Percentiles rank a stretch among this genome's conserved stretches.
These are phyloP conservation scores for Cyrtodaria siliqua DNA, from an alignment of 2,888 invertebrate species.

Conservation along the genomic window DNA sequence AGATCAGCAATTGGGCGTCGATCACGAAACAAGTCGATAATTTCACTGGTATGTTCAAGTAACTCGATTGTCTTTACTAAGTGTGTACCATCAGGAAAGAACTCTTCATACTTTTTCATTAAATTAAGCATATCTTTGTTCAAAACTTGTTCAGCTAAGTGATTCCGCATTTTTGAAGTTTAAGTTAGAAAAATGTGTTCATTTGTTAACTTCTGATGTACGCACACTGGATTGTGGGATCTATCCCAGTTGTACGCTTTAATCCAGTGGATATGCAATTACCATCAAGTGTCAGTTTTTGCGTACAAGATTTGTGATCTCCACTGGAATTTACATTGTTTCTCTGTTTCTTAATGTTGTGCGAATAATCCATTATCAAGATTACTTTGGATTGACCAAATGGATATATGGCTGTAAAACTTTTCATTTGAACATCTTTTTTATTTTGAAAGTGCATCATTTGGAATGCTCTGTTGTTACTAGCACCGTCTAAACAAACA, in stretches of 20 bases:
- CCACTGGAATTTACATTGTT: constrained; percentile 40
- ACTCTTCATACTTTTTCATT: constrained; percentile 30
- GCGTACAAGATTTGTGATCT: too few relatives aligned
- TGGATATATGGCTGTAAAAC: constrained; percentile 13
- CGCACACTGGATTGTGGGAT: constrained; percentile 20
- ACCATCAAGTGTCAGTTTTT: too few relatives aligned
- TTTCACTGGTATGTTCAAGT: constrained; percentile 26
- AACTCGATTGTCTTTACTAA: constrained; percentile 30
- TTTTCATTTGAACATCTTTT: constrained; percentile 11
- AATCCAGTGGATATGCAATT: constrained; percentile 42
- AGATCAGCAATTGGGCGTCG: constrained; percentile 25
- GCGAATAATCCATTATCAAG: constrained; percentile 42
- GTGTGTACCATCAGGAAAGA: constrained; percentile 23
- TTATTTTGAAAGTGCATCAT: constrained; percentile 32
- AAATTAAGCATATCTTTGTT: constrained; percentile 28
- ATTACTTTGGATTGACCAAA: constrained; percentile 12
- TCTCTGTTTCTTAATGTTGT: constrained; percentile 40
- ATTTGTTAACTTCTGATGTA: constrained; percentile 43
- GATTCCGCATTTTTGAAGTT: constrained; percentile 36
- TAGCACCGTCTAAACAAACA: constrained; percentile 35
- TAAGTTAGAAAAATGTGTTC: constrained; percentile 37
- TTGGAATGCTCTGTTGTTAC: constrained; percentile 33
- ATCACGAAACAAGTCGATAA: too few relatives aligned
- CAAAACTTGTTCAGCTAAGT: constrained; percentile 35
- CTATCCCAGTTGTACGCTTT: constrained; percentile 38